Percentiles rank a stretch among this genome's conserved stretches.
phyloP scores from a whole-genome alignment of 2,113 vertebrate species.

The Trinectes maculatus region DNA sequence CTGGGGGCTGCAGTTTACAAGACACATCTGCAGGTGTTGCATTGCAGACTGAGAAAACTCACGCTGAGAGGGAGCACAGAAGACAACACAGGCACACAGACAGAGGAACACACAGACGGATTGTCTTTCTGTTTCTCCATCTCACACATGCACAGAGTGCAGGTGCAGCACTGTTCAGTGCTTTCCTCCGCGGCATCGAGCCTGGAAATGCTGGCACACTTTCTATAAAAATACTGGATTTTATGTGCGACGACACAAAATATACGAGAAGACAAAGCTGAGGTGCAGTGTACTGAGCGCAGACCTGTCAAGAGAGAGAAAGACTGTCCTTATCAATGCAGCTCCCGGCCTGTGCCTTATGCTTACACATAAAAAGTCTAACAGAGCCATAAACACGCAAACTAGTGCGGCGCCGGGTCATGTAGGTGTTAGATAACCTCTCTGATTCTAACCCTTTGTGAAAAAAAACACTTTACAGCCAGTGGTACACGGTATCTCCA shows the following conservation, averaged over 20 bases:
- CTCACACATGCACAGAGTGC: slow-evolving; percentile 36
- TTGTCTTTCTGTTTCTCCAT: slow-evolving; percentile 18
- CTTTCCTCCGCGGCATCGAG: slow-evolving; percentile 31
- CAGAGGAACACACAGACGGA: slow-evolving; percentile 44
- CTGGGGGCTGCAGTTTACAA: slow-evolving; percentile 67
- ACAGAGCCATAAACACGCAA: slow-evolving; percentile 53
- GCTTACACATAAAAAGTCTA: slow-evolving; percentile 23
- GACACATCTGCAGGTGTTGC: slow-evolving; percentile 80
- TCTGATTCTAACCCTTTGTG: slow-evolving; percentile 6
- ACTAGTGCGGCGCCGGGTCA: slow-evolving; percentile 30
- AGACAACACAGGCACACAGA: slow-evolving; percentile 38
- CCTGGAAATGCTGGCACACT: slow-evolving; percentile 28
- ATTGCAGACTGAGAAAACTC: slow-evolving; percentile 71
- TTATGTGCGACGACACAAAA: slow-evolving; percentile 34
- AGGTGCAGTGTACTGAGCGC: slow-evolving; percentile 29
- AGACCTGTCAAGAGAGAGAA: slow-evolving; percentile 40
- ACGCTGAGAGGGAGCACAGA: slow-evolving; percentile 53
- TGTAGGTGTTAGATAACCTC: slow-evolving; percentile 45
- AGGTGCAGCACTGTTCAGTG: slow-evolving; percentile 53
- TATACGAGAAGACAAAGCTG: slow-evolving; percentile 37
- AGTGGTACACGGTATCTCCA: background rate
- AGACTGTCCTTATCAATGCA: slow-evolving; percentile 36
- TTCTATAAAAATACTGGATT: slow-evolving; percentile 47
- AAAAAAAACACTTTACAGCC: slow-evolving; percentile 38
- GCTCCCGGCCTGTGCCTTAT: slow-evolving; percentile 16